Conservation (phyloP, 2,888 invertebrate genomes). For the Spodoptera picta region DNA sequence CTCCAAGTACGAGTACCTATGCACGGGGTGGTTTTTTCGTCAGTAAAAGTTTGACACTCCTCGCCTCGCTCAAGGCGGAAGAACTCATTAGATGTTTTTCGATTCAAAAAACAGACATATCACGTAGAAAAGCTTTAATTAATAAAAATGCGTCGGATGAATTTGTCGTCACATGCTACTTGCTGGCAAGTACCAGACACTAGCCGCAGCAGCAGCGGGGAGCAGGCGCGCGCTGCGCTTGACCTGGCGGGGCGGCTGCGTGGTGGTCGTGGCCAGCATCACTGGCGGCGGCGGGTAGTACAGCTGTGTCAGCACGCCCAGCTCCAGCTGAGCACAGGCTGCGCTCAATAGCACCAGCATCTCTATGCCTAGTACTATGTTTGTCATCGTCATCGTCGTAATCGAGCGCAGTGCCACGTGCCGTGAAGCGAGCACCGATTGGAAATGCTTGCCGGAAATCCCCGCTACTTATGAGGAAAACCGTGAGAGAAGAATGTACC, state of each 20-base stretch:
- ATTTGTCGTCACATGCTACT: too few species aligned
- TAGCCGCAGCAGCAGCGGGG: slow-evolving; percentile 48
- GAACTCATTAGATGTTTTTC: too few species aligned
- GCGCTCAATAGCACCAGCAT: slow-evolving; percentile 11
- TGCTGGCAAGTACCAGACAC: too few species aligned
- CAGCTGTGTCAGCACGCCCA: slow-evolving; percentile 46
- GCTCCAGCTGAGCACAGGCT: slow-evolving; percentile 49
- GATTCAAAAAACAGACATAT: too few species aligned
- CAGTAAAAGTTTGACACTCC: too few species aligned
- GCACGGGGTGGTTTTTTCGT: too few species aligned
- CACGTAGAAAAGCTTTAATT: too few species aligned
- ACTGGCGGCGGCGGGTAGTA: slow-evolving; percentile 42
- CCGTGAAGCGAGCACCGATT: background rate
- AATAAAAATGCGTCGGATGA: too few species aligned
- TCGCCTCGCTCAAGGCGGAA: too few species aligned
- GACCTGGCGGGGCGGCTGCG: background rate
- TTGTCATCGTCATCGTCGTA: background rate
- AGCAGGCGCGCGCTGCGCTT: background rate
- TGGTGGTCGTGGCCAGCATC: background rate
- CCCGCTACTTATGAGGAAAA: slow-evolving; percentile 29
- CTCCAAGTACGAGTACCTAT: too few species aligned
- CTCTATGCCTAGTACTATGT: background rate
- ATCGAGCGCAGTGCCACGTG: background rate
- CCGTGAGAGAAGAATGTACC: background rate
- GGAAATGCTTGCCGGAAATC: slow-evolving; percentile 22